Conservation (phyloP, 2,113 vertebrate genomes). For the Bambusicola thoracicus region DNA sequence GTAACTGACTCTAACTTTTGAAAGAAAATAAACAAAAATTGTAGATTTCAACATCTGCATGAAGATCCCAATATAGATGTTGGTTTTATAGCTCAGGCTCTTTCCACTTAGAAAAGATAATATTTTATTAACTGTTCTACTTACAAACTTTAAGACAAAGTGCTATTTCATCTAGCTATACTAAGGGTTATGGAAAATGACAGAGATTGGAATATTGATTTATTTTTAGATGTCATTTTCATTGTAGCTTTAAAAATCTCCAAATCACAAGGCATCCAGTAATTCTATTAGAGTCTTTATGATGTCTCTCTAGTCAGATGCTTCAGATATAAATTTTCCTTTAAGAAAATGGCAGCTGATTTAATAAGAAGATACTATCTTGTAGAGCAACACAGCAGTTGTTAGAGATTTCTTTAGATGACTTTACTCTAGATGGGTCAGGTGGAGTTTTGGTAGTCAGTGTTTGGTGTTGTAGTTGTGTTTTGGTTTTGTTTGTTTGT, state of each 20-base stretch:
- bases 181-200: not conserved
- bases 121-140: not conserved
- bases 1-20: not conserved
- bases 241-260: not conserved
- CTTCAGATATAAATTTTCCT: conserved; percentile 27
- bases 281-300: conserved; percentile 47
- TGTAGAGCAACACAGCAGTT: not conserved
- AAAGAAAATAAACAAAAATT: not conserved
- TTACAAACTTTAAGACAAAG: not conserved
- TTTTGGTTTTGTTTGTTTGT: not conserved
- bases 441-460: not conserved
- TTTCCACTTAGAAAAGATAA: not conserved
- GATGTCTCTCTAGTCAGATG: not conserved
- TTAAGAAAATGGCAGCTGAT: conserved; percentile 22
- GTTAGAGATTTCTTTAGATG: not conserved
- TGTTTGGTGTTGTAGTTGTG: not conserved
- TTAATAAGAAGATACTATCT: not conserved
- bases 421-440: not conserved
- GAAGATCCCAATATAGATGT: not conserved
- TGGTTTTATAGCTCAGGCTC: not conserved
- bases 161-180: not conserved
- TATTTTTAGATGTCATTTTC: conserved; percentile 25
- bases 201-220: not conserved
- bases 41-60: not conserved
- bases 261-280: conserved; percentile 27